Conservation (phyloP, 2,797 vertebrate species). For the Takifugu rubripes region DNA sequence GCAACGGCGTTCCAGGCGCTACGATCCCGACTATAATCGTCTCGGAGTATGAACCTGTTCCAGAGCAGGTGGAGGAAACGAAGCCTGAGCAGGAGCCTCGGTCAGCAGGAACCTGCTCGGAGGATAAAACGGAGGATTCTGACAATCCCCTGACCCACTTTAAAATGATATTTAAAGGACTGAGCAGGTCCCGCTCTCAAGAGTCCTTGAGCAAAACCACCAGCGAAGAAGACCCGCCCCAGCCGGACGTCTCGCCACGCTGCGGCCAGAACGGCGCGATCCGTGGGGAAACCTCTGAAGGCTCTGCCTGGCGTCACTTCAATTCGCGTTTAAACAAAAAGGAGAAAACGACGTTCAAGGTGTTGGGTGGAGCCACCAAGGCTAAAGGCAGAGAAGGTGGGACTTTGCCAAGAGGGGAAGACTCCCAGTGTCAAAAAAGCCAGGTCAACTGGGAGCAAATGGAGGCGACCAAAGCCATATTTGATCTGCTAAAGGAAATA, state of each 20-base stretch:
- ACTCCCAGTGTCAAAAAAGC: constrained; percentile 44
- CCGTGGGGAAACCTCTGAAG: constrained; percentile 25
- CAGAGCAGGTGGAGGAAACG: constrained; percentile 17
- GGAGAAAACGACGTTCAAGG: constrained; percentile 47
- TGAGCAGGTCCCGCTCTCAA: constrained; percentile 52
- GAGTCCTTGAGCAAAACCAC: constrained; percentile 43
- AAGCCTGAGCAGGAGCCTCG: constrained; percentile 21
- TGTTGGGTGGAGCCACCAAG: constrained; percentile 37
- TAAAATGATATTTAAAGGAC: constrained; percentile 56
- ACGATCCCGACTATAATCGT: constrained; percentile 50
- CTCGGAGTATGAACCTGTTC: constrained; percentile 34
- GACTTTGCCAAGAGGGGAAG: constrained; percentile 41
- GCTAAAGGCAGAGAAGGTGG: constrained; percentile 55
- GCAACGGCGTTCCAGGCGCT: constrained; percentile 1
- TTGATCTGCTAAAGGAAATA: constrained; percentile 80
- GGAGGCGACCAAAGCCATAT: constrained; percentile 74
- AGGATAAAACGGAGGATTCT: constrained; percentile 51
- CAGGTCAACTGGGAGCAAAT: constrained; percentile 60
- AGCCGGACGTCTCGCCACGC: not conserved
- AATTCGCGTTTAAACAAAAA: constrained; percentile 46
- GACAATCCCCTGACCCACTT: constrained; percentile 56
- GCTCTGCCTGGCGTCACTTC: constrained; percentile 13
- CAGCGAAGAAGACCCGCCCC: constrained; percentile 25
- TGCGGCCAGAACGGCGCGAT: constrained; percentile 26
- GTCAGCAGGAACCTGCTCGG: not conserved